These are phyloP conservation scores for Coreoperca whiteheadi DNA, from an alignment of 2,113 vertebrate genomes.

Conservation along the genomic window DNA sequence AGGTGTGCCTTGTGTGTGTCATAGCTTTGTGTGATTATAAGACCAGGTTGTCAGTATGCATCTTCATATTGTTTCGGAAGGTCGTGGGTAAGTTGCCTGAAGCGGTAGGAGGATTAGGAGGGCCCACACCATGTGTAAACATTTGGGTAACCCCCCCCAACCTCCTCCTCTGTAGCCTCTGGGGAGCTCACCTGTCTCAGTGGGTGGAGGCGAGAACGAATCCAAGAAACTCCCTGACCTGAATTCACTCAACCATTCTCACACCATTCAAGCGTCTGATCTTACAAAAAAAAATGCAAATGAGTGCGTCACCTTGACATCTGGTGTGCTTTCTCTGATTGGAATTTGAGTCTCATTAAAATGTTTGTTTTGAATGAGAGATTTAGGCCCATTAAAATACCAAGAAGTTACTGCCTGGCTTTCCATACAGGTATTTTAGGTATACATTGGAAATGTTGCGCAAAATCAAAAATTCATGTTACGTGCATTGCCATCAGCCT, in stretches of 20 bases:
- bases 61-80: conserved; percentile 61
- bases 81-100: conserved; percentile 61
- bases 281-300: conserved; percentile 28
- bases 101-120: conserved; percentile 74
- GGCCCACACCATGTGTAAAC: conserved; percentile 77
- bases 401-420: neutral
- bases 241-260: conserved; percentile 44
- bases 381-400: conserved; percentile 37
- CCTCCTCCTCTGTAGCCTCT: conserved; percentile 58
- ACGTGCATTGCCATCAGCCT: neutral
- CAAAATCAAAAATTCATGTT: neutral
- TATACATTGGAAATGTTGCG: neutral
- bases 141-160: conserved; percentile 47
- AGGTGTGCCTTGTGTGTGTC: conserved; percentile 43
- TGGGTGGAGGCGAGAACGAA: conserved; percentile 44
- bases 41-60: conserved; percentile 63
- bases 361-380: conserved; percentile 45
- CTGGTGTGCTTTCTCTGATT: conserved; percentile 16
- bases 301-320: conserved; percentile 30
- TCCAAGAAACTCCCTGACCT: conserved; percentile 59
- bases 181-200: conserved; percentile 71
- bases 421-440: neutral
- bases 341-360: conserved; percentile 18
- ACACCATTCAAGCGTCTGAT: conserved; percentile 31
- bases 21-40: conserved; percentile 52